Evolutionary conservation across 2,113 vertebrate genomes (phyloP).

Genomic region (Anarhynchus alexandrinus): DNA sequence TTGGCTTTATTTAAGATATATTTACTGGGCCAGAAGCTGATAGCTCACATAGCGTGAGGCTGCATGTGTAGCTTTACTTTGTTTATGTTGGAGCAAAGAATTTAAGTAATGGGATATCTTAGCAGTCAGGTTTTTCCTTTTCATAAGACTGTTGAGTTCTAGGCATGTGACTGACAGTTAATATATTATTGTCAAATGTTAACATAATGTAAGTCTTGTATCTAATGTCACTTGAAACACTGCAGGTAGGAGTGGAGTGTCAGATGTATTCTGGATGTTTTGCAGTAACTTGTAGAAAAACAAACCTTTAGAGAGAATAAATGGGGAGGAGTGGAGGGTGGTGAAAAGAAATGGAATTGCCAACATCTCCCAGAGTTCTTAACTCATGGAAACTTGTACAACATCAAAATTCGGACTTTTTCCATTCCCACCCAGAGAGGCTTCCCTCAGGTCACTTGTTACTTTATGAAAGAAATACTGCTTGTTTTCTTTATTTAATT

Average conservation of each 20-base stretch:
- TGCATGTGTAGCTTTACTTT: accelerated
- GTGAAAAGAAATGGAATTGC: background rate
- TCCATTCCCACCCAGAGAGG: background rate
- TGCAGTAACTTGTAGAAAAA: background rate
- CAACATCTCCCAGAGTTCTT: background rate
- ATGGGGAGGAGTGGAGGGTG: background rate
- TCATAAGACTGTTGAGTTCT: background rate
- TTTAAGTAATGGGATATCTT: background rate
- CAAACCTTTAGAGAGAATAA: background rate
- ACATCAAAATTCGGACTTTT: background rate
- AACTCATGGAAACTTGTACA: background rate
- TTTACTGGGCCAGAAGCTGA: background rate
- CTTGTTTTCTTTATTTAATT: slow-evolving; percentile 39
- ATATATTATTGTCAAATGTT: background rate
- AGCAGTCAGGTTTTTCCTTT: background rate
- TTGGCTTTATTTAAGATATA: background rate
- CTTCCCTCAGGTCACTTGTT: slow-evolving; percentile 29
- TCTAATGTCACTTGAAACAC: background rate
- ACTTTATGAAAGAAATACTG: background rate
- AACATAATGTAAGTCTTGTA: background rate
- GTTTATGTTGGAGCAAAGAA: background rate
- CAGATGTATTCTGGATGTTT: background rate
- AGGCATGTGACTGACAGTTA: background rate
- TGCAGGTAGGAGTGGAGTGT: background rate
- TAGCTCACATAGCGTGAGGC: accelerated